Evolutionary conservation across 92 coral and sea anemone species (phyloP).

Genomic region (Palythoa heliodiscus): DNA sequence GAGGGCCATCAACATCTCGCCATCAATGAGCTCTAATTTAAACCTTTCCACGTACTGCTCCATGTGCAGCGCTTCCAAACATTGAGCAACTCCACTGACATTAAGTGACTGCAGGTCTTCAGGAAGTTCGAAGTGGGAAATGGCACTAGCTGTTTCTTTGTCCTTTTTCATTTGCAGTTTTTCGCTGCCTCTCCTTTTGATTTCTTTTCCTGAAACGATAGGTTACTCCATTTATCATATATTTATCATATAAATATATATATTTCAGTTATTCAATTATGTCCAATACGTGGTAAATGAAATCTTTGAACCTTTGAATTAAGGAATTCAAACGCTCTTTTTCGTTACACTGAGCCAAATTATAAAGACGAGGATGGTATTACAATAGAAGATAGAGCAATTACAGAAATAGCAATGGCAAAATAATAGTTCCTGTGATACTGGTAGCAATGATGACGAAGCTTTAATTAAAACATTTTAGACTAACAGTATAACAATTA

Average conservation of each 20-base stretch:
- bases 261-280: no score
- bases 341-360: no score
- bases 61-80: slow-evolving; percentile 52
- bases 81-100: slow-evolving; percentile 29
- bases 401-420: not conserved
- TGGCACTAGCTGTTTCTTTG: not conserved
- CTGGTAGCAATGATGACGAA: not conserved
- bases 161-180: not conserved
- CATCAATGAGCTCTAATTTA: slow-evolving; percentile 51
- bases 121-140: slow-evolving; percentile 10
- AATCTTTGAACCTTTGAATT: no score
- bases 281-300: no score
- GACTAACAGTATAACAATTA: no score
- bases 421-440: not conserved
- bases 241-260: no score
- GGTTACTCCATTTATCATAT: no score
- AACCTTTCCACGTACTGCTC: slow-evolving; percentile 43
- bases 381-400: no score
- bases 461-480: no score
- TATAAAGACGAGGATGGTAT: no score
- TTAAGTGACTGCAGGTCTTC: slow-evolving; percentile 18
- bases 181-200: slow-evolving; percentile 19
- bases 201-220: not conserved
- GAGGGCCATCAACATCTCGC: slow-evolving; percentile 52
- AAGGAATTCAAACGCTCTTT: no score